Evolutionary conservation across 30 jellyfish, hydroid and myxozoan genomes (phyloP).

Genomic region (Hydractinia echinata): DNA sequence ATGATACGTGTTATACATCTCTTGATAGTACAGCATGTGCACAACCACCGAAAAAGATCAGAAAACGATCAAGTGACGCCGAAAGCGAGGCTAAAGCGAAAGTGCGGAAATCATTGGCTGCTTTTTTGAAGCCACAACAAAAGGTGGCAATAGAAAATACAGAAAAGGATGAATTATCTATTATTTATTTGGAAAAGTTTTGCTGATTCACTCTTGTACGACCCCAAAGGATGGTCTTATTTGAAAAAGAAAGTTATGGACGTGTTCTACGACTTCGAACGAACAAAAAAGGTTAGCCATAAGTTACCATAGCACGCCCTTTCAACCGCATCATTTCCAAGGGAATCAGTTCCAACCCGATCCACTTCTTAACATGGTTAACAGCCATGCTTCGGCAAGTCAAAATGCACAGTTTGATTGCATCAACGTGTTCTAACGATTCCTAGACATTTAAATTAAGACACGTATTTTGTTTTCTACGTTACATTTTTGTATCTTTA

Average conservation of each 20-base stretch:
- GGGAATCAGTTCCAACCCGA: constrained; percentile 27
- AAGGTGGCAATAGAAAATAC: neutral
- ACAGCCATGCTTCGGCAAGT: constrained; percentile 18
- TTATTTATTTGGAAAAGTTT: constrained; percentile 19
- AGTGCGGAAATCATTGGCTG: neutral
- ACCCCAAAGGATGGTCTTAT: constrained; percentile 12
- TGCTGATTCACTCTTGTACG: constrained; percentile 23
- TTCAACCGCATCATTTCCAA: neutral
- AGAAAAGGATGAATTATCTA: neutral
- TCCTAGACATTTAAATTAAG: constrained; percentile 24
- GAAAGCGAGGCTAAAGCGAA: neutral
- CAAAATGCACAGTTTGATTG: constrained; percentile 38
- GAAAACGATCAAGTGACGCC: neutral
- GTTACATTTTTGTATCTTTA: neutral
- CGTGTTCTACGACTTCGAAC: constrained; percentile 19
- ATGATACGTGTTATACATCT: neutral
- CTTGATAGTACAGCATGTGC: neutral
- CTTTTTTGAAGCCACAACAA: neutral
- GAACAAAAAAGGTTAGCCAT: neutral
- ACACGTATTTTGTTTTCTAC: neutral
- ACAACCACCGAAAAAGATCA: neutral
- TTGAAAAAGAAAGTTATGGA: constrained; percentile 21
- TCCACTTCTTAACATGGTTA: constrained; percentile 25
- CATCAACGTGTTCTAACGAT: constrained; percentile 32
- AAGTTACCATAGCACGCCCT: neutral